Evolutionary conservation across 2,113 vertebrate genomes (phyloP), one percentile per base, ranked within the genome.

Genomic region (Drymodes brunneopygia): DNA sequence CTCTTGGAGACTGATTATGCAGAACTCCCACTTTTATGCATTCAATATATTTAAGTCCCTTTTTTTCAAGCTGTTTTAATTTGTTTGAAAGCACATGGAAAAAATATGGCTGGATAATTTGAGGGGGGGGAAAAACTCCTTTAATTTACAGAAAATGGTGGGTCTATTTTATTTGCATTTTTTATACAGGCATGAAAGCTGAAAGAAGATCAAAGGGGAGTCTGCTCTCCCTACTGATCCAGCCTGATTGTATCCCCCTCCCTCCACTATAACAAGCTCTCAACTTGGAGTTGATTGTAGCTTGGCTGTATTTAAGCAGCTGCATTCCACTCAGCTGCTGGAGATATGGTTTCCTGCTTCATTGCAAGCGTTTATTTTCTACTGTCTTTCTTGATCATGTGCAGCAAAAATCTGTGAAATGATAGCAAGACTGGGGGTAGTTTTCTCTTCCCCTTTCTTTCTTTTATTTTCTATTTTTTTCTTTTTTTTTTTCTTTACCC

Each of bases 1-100:
- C 97, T 97, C 97, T 97, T 95, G 64, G 93, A 97, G 97, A 79
- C 93, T 35, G 92, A 98, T 98, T 98, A 98, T 96, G 95, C 95
- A 96, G 87, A 96, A 96, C 95, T 96, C 94, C 64, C 88, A 95
- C 94, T 98, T 98, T 97, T 96, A 97, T 97, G 94, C 92, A 89
- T 96, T 97, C 91, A 90, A 83, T 97, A 96, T 97, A 97, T 97
- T 95, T 97, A 95, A 97, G 85, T 92, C 58, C 19, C 6, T 28
- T 56, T 90, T 82, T 85, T 92, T 23, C 69, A 93, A 95, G 61
- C 65, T 90, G 44, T 94, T 97, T 96, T 96, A 97, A 97, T 98
- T 97, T 97, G 85, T 94, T 97, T 97, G 84, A 97, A 97, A 97
- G 94, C 88, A 94, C 79, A 92, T 95, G 60, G 40, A 94, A 97